phyloP scores from a whole-genome alignment of 2,113 vertebrate genomes.

The Ariopsis seemanni region DNA sequence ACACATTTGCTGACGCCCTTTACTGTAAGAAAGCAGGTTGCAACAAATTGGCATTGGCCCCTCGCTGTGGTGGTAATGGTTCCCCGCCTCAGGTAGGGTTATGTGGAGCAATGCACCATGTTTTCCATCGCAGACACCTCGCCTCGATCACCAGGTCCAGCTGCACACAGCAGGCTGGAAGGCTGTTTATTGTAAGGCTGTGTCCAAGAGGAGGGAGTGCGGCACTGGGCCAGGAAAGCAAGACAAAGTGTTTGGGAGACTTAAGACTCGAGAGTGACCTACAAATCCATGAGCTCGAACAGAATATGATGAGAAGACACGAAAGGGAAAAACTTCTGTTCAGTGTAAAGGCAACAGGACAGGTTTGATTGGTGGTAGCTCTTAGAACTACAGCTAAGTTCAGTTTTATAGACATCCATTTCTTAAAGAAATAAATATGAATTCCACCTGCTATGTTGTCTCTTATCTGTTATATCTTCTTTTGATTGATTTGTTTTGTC shows the following conservation, averaged over 20 bases:
- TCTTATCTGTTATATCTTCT: background rate
- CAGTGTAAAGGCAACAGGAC: background rate
- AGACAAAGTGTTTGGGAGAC: constrained; percentile 44
- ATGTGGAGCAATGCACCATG: background rate
- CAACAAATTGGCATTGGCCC: constrained; percentile 3
- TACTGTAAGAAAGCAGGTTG: constrained; percentile 27
- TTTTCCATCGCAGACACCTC: constrained; percentile 33
- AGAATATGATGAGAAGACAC: constrained; percentile 14
- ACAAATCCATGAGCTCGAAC: constrained; percentile 48
- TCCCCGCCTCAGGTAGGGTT: constrained; percentile 13
- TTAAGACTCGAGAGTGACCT: constrained; percentile 33
- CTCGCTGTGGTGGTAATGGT: constrained; percentile 7
- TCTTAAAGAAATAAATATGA: background rate
- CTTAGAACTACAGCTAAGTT: background rate
- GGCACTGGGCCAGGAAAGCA: constrained; percentile 47
- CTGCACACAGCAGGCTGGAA: constrained; percentile 56
- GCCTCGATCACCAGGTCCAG: constrained; percentile 47
- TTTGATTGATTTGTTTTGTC: too few species aligned
- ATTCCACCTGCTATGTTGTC: background rate
- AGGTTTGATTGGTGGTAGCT: background rate
- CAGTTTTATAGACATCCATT: background rate
- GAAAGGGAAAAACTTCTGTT: background rate
- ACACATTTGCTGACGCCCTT: constrained; percentile 10
- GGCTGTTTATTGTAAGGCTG: constrained; percentile 48
- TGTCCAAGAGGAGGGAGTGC: constrained; percentile 36